Evolutionary conservation across 2,797 vertebrate species (phyloP).

Genomic region (Protonibea diacanthus): DNA sequence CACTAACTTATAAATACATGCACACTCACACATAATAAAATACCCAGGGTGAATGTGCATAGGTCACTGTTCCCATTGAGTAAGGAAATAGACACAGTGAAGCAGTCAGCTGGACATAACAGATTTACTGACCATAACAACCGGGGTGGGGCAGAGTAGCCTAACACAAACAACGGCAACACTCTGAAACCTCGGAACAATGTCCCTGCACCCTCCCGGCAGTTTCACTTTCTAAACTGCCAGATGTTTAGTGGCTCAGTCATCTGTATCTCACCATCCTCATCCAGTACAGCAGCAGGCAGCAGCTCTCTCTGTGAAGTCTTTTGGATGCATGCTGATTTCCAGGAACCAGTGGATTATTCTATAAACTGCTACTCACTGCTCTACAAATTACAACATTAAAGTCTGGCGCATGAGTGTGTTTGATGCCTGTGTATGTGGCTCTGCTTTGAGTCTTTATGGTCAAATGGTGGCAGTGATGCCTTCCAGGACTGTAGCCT

Average conservation of each 20-base stretch:
- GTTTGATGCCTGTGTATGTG: slow-evolving; percentile 57
- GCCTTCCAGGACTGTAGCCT: slow-evolving; percentile 65
- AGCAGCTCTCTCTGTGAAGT: slow-evolving; percentile 32
- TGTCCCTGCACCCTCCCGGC: slow-evolving; percentile 35
- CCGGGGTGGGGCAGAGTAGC: slow-evolving; percentile 32
- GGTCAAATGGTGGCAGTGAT: slow-evolving; percentile 68
- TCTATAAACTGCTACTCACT: slow-evolving; percentile 29
- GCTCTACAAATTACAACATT: slow-evolving; percentile 32
- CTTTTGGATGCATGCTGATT: slow-evolving; percentile 26
- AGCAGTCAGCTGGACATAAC: slow-evolving; percentile 68
- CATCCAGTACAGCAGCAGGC: slow-evolving; percentile 39
- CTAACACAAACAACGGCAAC: slow-evolving; percentile 70
- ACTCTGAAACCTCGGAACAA: slow-evolving; percentile 59
- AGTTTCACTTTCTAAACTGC: slow-evolving; percentile 47
- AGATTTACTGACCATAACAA: slow-evolving; percentile 80
- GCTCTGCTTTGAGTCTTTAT: slow-evolving; percentile 57
- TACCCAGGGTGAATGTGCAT: slow-evolving; percentile 67
- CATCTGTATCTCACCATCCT: slow-evolving; percentile 48
- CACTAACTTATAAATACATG: slow-evolving; percentile 46
- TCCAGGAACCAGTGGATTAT: slow-evolving; percentile 42
- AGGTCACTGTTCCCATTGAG: slow-evolving; percentile 55
- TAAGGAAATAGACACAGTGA: slow-evolving; percentile 71
- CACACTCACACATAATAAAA: slow-evolving; percentile 71
- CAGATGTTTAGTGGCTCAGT: slow-evolving; percentile 63
- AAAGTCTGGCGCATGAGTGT: slow-evolving; percentile 26